Percentiles rank a stretch among this genome's conserved stretches.
Evolutionary conservation across 2,797 vertebrate species (phyloP).

Genomic region (Galaxias olidus): DNA sequence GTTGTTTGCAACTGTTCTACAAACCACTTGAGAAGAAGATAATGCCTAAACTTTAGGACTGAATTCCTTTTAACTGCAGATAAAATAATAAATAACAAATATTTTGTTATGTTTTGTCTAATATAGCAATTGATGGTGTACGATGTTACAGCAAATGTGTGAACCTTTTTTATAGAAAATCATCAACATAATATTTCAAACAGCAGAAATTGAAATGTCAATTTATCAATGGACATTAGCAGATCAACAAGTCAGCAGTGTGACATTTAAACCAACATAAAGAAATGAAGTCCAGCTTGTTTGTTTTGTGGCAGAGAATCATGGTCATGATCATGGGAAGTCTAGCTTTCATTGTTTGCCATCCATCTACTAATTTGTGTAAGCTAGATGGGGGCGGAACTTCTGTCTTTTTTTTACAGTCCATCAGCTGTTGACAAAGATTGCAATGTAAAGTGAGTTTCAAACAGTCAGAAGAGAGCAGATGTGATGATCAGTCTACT

Average conservation of each 20-base stretch:
- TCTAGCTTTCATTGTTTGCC: conserved; percentile 15
- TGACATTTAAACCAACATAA: conserved; percentile 3
- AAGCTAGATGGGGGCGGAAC: conserved; percentile 27
- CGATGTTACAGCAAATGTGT: background rate
- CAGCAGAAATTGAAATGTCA: conserved; percentile 20
- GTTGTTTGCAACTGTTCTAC: conserved; percentile 31
- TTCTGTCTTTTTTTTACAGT: conserved; percentile 11
- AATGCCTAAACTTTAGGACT: background rate
- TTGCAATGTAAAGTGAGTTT: background rate
- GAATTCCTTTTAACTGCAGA: background rate
- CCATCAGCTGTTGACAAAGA: conserved; percentile 3
- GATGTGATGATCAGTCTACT: conserved; percentile 14
- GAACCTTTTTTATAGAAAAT: conserved; percentile 5
- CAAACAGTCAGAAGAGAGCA: background rate
- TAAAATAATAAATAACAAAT: background rate
- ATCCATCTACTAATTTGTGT: conserved; percentile 10
- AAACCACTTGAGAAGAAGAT: conserved; percentile 18
- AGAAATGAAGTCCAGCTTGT: background rate
- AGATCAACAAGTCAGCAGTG: conserved; percentile 17
- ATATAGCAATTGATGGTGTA: conserved; percentile 6
- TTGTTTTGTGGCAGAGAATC: conserved; percentile 14
- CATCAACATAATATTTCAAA: conserved; percentile 17
- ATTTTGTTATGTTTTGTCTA: conserved; percentile 4
- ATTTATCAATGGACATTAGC: conserved; percentile 15
- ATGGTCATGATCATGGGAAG: conserved; percentile 1